Base-by-base conservation (phyloP, 2,113 vertebrate species). In the Nothobranchius furzeri region DNA sequence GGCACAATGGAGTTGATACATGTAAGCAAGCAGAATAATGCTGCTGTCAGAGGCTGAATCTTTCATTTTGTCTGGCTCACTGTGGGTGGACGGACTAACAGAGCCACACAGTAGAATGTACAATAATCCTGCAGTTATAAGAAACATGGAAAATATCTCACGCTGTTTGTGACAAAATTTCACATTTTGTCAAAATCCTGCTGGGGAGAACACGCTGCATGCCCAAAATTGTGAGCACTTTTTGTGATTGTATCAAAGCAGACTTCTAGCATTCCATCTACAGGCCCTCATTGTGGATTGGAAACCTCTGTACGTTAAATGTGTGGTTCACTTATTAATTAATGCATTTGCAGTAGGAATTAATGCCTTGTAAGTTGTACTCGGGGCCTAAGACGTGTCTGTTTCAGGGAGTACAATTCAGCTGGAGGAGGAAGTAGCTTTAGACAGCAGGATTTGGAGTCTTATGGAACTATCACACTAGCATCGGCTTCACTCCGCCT, bases 171-270 rank as follows among this genome's bases (percentile, higher is more conserved):
- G 0, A 43, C 45, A 6, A 11, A 24, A 43, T 59, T 24, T 64
- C n/a, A 40, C 53, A 60, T 60, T 47, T 40, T 43, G 10, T 40
- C 37, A 51, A 24, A 42, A 15, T 9, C 43, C 12, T 56, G 54
- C 48, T 9, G 9, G 50, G 2, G 12, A 49, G 50, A 24, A 24
- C 58, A 30, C 30, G 30, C 52, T 40, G 52, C 9, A 58, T 15
- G 42, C 40, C 70, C 4, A 45, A 55, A 73, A 67, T 52, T 51
- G 42, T 65, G 2, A 36, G 51, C 47, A 69, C 59, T 42, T 73
- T 73, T 46, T 24, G 42, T 73, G 81, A 80, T 81, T 68, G 60
- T 63, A 55, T 30, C 37, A 51, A 42, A 79, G 75, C 75, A 69
- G 77, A 50, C 9, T 9, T 12, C 45, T 73, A 81, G 20, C 20